Base-by-base conservation (phyloP, 2,113 vertebrate species). In the Platycercus adscitus region DNA sequence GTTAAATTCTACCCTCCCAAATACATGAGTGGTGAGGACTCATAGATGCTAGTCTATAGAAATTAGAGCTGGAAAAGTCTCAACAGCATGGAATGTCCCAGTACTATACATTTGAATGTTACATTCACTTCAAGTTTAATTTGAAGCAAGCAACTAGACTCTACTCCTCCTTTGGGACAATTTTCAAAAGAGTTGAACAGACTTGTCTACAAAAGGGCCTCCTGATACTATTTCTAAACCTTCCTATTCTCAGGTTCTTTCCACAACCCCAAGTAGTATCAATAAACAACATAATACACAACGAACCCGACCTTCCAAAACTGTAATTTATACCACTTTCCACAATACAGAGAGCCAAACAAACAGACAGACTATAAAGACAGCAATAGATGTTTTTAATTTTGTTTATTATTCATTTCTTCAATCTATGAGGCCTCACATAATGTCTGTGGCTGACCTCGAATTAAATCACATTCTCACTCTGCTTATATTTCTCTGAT, bases 401-500 rank as follows among this genome's bases (percentile, higher is more conserved):
- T 95, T 92, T 91, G 50, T 88, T 94, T 94, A 73, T 94, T 88
- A 70, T 94, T 96, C 24, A 66, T 91, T 79, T 92, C 37, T 81
- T 93, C 68, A 37, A 89, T 89, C 60, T 56, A 2, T 70, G 79
- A 93, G 49, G 70, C 26, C 68, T 93, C 87, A 86, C 1, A 2
- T 79, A 70, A 79, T 53, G 79, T 85, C 66, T 89, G 66, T 68
- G 81, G 31, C 69, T 86, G 90, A 96, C 82, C 81, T 96, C 37
- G 21, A 90, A 90, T 93, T 95, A 91, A 95, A 93, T 94, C 93
- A 70, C 65, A 39, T 89, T 88, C 61, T 17, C 41, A 20, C 6
- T 28, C 35, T 25, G 53, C 41, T 53, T 83, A 35, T 35, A 50
- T 68, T 82, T 81, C 72, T 46, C 44, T 89, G 72, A 91, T 95